Evolutionary conservation across 2,797 vertebrate species (phyloP).

Genomic region (Denticeps clupeoides): DNA sequence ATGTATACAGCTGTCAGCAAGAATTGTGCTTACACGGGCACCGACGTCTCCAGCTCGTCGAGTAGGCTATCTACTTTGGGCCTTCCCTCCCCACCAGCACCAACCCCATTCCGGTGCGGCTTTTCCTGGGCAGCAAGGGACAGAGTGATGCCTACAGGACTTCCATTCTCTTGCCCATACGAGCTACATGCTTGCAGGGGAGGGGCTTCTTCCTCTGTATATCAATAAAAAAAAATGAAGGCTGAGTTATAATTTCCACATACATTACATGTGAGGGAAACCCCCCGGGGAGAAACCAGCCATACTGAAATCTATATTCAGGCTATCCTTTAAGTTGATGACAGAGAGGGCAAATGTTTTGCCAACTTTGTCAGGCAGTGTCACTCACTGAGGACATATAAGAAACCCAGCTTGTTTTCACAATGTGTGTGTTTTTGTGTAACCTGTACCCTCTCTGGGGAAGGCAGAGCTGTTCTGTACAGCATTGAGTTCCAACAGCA

Average conservation of each 20-base stretch:
- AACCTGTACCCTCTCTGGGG: constrained; percentile 40
- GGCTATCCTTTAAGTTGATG: no score
- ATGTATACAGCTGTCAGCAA: no score
- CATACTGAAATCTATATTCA: no score
- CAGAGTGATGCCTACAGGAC: constrained; percentile 53
- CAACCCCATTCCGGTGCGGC: constrained; percentile 77
- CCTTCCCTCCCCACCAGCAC: constrained; percentile 78
- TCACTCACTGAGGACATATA: no score
- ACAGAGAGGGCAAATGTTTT: no score
- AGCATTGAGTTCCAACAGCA: constrained; percentile 87
- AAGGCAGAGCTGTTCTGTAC: constrained; percentile 75
- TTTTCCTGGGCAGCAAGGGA: constrained; percentile 69
- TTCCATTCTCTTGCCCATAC: constrained; percentile 73
- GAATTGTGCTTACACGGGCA: no score
- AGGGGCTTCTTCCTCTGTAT: constrained; percentile 57
- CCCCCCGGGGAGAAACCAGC: no score
- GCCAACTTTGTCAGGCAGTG: no score
- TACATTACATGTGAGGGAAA: no score
- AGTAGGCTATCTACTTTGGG: constrained; percentile 85
- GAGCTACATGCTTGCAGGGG: constrained; percentile 64
- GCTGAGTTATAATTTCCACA: no score
- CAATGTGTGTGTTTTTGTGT: neutral
- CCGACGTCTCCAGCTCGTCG: constrained; percentile 84
- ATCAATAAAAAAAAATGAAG: neutral
- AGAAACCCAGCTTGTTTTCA: no score